phyloP scores from a whole-genome alignment of 2,113 vertebrate genomes.

The Microtus pennsylvanicus region DNA sequence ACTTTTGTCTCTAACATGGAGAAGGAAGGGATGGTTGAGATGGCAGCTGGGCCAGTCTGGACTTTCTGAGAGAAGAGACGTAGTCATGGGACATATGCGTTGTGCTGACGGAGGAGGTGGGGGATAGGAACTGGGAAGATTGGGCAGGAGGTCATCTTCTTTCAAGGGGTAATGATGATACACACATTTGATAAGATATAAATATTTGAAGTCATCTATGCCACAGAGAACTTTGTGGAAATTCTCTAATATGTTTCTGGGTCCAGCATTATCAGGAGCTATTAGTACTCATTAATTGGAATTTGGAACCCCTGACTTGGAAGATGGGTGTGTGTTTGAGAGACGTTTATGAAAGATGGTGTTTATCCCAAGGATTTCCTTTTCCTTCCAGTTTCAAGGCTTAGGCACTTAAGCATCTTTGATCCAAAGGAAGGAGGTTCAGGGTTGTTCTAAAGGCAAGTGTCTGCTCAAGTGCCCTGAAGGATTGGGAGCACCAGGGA shows the following conservation, averaged over 20 bases:
- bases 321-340: constrained; percentile 75
- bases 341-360: constrained; percentile 77
- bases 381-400: constrained; percentile 74
- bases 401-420: constrained; percentile 68
- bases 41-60: neutral
- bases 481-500: constrained; percentile 23
- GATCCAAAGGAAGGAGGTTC: constrained; percentile 70
- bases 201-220: neutral
- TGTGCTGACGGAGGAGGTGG: neutral
- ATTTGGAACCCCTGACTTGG: constrained; percentile 59
- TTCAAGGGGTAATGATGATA: neutral
- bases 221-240: neutral
- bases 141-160: neutral
- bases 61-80: neutral
- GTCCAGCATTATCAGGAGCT: constrained; percentile 5
- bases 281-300: constrained; percentile 69
- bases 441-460: constrained; percentile 45
- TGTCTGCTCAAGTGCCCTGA: constrained; percentile 37
- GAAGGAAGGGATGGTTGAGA: constrained; percentile 5
- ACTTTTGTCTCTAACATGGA: constrained; percentile 30
- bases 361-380: constrained; percentile 80
- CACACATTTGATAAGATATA: neutral
- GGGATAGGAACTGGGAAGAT: neutral
- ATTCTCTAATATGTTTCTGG: constrained; percentile 8
- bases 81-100: neutral